Evolutionary conservation across 2,888 invertebrate genomes (phyloP).

Genomic region (Ophion costatus): DNA sequence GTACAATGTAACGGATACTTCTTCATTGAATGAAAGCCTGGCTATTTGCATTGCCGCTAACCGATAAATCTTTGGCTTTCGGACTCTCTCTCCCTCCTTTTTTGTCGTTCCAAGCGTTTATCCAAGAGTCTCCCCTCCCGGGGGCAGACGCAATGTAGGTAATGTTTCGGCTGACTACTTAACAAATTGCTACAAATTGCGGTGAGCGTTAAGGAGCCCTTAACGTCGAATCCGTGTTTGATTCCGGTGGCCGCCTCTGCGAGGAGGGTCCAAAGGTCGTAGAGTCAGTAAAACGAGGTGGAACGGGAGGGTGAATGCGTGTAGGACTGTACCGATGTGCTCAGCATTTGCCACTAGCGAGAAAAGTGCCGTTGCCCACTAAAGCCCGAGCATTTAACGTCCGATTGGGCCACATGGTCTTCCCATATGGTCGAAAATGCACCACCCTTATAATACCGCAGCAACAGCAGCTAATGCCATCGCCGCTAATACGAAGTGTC

Average conservation of each 20-base stretch:
- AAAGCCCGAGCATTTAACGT: slow-evolving; percentile 60
- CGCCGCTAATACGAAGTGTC: slow-evolving; percentile 72
- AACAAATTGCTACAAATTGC: slow-evolving; percentile 84
- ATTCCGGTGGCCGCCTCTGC: slow-evolving; percentile 64
- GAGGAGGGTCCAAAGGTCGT: slow-evolving; percentile 55
- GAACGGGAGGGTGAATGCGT: slow-evolving; percentile 26
- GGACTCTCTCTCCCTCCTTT: slow-evolving; percentile 35
- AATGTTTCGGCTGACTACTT: slow-evolving; percentile 83
- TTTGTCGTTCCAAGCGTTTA: slow-evolving; percentile 42
- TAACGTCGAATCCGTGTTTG: slow-evolving; percentile 72
- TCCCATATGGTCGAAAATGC: slow-evolving; percentile 81
- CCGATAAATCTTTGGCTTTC: slow-evolving; percentile 57
- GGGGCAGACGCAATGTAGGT: slow-evolving; percentile 81
- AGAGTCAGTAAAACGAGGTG: slow-evolving; percentile 28
- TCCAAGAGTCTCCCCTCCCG: slow-evolving; percentile 8
- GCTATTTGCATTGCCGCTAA: slow-evolving; percentile 28
- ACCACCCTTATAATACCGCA: slow-evolving; percentile 53
- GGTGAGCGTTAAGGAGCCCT: slow-evolving; percentile 79
- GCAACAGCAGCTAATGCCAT: slow-evolving; percentile 46
- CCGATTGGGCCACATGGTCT: slow-evolving; percentile 81
- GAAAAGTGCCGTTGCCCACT: slow-evolving; percentile 40
- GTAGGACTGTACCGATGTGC: slow-evolving; percentile 8
- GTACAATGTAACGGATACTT: slow-evolving; percentile 3
- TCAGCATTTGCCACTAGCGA: slow-evolving; percentile 26
- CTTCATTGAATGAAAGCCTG: slow-evolving; percentile 42